A percentile compares a stretch with the other conserved stretches of the same genome.
phyloP scores from a whole-genome alignment of 1,140 invertebrate genomes.

The Ceratina japonica region DNA sequence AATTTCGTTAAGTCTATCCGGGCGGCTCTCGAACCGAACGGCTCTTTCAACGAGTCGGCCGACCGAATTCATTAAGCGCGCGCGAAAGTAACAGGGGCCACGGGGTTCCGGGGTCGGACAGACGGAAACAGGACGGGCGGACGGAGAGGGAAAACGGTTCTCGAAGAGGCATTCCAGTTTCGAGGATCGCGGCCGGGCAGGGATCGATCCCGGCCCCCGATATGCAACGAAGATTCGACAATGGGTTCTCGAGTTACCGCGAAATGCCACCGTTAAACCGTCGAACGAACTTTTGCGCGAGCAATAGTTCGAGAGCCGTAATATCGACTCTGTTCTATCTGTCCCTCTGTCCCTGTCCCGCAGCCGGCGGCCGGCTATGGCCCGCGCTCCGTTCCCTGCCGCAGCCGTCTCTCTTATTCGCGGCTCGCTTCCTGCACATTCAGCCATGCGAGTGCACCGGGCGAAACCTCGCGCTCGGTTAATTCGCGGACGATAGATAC shows the following conservation, averaged over 20 bases:
- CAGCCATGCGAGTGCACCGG: constrained; percentile 41
- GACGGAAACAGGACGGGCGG: not conserved
- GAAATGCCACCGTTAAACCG: constrained; percentile 47
- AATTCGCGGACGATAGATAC: constrained; percentile 40
- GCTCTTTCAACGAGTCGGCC: not conserved
- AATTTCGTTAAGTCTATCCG: no score
- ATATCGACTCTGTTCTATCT: constrained; percentile 36
- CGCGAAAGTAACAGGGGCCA: constrained; percentile 4
- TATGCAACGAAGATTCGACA: constrained; percentile 42
- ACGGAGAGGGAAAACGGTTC: not conserved
- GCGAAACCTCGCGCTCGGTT: constrained; percentile 48
- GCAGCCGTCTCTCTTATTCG: constrained; percentile 5
- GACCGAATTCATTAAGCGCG: constrained; percentile 19
- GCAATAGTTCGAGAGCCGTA: constrained; percentile 44
- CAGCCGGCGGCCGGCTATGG: not conserved
- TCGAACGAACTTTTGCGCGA: constrained; percentile 37
- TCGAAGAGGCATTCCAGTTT: constrained; percentile 30
- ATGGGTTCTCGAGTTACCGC: constrained; percentile 34
- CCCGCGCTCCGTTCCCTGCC: not conserved
- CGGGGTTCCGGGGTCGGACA: not conserved
- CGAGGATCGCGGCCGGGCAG: constrained; percentile 6
- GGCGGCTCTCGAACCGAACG: not conserved
- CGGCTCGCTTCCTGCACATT: constrained; percentile 45
- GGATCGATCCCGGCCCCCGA: constrained; percentile 35
- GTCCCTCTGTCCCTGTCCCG: not conserved